Base-by-base conservation (phyloP, 1,140 invertebrate genomes). In the Aradophagus sp. region DNA sequence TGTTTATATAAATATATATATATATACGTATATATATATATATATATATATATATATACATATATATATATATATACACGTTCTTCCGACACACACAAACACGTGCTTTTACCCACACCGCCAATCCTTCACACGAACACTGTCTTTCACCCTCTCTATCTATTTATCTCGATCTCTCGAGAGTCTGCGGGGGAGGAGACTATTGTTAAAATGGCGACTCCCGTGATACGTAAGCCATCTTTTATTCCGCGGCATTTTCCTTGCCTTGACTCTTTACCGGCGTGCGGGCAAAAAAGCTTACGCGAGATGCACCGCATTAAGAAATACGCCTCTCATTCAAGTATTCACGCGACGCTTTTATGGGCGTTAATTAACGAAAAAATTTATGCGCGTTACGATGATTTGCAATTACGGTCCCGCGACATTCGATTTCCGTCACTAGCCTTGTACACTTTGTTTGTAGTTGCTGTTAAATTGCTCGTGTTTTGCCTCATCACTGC, bases 161-260 rank as follows among this genome's bases (percentile, higher is more conserved):
- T 68, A 59, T 75, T 66, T 69, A 68, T 72, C 66, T 73, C 73
- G 74, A 68, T 76, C 74, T 76, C 66, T 50, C 39, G 65, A 56
- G 70, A 74, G 65, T 80, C 59, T 73, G 77, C 76, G 77, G 73
- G 79, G 81, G 81, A 80, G 82, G 82, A 83, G 82, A 83, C 77
- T 78, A 74, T 82, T 77, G 77, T 80, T 76, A 83, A 82, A 83
- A 84, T 83, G 82, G 83, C 81, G 79, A 75, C 69, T 65, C 44
- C 67, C 17, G 69, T 67, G 67, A 74, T 78, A 71, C 71, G 65
- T 65, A 66, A 72, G 61, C 72, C 73, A 74, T 77, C 74, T 74
- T 74, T 76, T 74, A 76, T 78, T 75, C 42, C 53, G 26, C 31
- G 19, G 34, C 48, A 17, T 50, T 73, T 68, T 61, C 59, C 50